These are phyloP conservation scores for Ptychadena robeensis DNA, from an alignment of 2,797 vertebrate genomes.

Conservation along the genomic window DNA sequence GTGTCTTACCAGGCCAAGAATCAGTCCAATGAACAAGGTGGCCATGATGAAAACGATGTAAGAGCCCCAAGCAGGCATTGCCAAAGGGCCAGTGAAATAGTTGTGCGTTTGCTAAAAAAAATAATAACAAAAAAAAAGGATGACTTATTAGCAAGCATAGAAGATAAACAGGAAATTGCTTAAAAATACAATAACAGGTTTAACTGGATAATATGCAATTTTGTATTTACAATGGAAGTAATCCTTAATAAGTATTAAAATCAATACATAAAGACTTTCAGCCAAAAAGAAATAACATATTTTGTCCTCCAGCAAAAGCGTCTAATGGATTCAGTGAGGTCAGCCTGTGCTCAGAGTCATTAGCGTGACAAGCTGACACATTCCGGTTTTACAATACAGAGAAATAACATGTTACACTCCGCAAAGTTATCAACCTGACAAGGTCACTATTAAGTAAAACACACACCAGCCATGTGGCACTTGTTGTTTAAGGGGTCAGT, in stretches of 20 bases:
- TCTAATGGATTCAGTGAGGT: slow-evolving; percentile 33
- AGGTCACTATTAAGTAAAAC: slow-evolving; percentile 42
- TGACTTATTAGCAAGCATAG: no score
- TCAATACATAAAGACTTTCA: neutral
- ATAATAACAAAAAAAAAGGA: slow-evolving; percentile 63
- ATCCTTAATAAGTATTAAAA: neutral
- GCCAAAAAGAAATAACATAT: slow-evolving; percentile 12
- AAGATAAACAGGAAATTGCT: no score
- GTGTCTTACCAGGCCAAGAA: slow-evolving; percentile 83
- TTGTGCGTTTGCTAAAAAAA: slow-evolving; percentile 77
- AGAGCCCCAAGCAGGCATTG: slow-evolving; percentile 79
- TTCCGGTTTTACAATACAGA: slow-evolving; percentile 12
- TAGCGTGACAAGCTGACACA: slow-evolving; percentile 47
- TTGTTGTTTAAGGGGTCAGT: slow-evolving; percentile 3
- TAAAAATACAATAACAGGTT: no score
- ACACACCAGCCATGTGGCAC: slow-evolving; percentile 25
- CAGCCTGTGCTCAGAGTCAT: slow-evolving; percentile 46
- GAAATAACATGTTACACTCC: slow-evolving; percentile 41
- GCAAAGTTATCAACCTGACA: slow-evolving; percentile 51
- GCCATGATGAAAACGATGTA: slow-evolving; percentile 80
- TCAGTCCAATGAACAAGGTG: slow-evolving; percentile 81
- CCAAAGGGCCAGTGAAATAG: slow-evolving; percentile 79
- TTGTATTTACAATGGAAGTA: neutral
- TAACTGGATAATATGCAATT: no score
- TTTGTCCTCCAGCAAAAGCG: slow-evolving; percentile 18